Conservation (phyloP, 2,113 vertebrate genomes). For the Vulpes lagopus region DNA sequence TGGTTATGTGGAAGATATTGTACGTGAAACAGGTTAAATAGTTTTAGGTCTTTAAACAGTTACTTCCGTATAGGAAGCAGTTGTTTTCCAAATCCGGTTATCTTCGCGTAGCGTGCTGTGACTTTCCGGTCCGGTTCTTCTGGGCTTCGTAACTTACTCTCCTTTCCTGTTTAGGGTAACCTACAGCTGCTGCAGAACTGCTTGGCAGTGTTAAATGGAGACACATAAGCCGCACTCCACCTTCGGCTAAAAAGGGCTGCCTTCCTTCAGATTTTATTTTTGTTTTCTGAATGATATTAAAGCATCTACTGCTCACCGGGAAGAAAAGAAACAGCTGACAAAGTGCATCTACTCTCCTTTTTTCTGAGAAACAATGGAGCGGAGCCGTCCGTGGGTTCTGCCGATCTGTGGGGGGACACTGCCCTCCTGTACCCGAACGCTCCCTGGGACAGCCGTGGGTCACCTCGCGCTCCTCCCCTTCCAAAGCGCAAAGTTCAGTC, state of each 20-base stretch:
- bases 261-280: constrained; percentile 88
- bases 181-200: constrained; percentile 98
- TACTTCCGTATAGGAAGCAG: neutral
- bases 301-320: constrained; percentile 86
- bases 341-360: constrained; percentile 85
- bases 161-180: constrained; percentile 91
- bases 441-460: constrained; percentile 82
- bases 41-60: neutral
- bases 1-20: neutral
- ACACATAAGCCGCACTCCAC: constrained; percentile 91
- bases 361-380: constrained; percentile 78
- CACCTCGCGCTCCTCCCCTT: constrained; percentile 86
- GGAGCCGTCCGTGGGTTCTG: constrained; percentile 66
- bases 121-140: neutral
- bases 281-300: constrained; percentile 84
- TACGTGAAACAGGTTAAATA: neutral
- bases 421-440: constrained; percentile 82
- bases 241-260: constrained; percentile 90
- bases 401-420: constrained; percentile 74
- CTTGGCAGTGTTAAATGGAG: constrained; percentile 95
- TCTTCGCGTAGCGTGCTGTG: neutral
- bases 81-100: neutral
- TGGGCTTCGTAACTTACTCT: neutral
- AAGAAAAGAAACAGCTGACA: constrained; percentile 81
- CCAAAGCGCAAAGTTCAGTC: constrained; percentile 85